Percentiles rank a stretch among this genome's conserved stretches.
phyloP scores from a whole-genome alignment of 1,140 invertebrate genomes.

The Microplitis mediator region DNA sequence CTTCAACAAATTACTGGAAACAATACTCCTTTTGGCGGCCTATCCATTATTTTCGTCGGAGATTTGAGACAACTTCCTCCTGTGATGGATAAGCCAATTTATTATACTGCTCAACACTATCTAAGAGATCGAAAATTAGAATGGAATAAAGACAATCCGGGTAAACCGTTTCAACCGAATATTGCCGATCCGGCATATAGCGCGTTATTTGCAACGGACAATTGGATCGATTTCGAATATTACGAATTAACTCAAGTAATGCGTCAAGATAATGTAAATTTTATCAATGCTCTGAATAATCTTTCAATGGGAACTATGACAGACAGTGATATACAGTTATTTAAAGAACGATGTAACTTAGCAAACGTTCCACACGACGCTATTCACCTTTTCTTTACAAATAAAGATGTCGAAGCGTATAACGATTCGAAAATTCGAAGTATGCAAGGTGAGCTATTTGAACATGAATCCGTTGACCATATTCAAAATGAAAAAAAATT shows the following conservation, averaged over 20 bases:
- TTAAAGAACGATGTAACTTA: neutral
- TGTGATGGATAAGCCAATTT: constrained; percentile 32
- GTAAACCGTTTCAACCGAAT: neutral
- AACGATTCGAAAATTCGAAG: neutral
- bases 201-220: neutral
- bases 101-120: neutral
- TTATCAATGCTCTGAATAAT: constrained; percentile 33
- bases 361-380: neutral
- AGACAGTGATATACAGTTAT: neutral
- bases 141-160: neutral
- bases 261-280: constrained; percentile 34
- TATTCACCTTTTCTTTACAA: neutral
- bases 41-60: too few relatives aligned
- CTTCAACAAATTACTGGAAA: too few relatives aligned
- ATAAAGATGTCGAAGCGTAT: neutral
- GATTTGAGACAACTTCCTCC: constrained; percentile 40
- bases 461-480: neutral
- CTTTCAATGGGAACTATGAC: constrained; percentile 29
- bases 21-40: too few relatives aligned
- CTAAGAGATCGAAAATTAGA: neutral
- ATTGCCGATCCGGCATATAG: neutral
- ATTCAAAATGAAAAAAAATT: neutral
- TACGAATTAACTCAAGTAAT: constrained; percentile 35
- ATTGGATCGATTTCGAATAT: constrained; percentile 20
- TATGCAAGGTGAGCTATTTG: neutral